Base-by-base conservation (phyloP, 2,797 vertebrate species). In the Taeniopygia guttata region DNA sequence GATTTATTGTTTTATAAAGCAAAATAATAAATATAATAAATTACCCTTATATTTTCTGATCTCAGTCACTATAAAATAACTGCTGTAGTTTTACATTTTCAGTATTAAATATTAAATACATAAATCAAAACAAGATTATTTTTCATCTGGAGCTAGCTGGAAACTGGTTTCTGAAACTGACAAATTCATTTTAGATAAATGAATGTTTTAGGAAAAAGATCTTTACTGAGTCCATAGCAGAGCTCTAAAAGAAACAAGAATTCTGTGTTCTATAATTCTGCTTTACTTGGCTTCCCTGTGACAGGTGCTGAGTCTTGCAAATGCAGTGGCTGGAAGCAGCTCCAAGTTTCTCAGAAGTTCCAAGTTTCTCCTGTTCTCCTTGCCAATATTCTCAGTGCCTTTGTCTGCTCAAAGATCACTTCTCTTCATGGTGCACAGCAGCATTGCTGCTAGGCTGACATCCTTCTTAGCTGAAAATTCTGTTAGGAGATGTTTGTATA, bases 21-120 rank as follows among this genome's bases (percentile, higher is more conserved):
- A 98, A 99, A 99, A 98, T 98, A 99, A 99, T 99, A 99, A 98
- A 98, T 98, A 98, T 98, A 99, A 99, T 98, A 98, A 99, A 99
- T 98, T 98, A 97, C 94, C 95, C 96, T 97, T 94, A 97, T 99
- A 98, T 98, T 98, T 99, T 98, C 98, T 98, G 97, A 97, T 97
- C 96, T 96, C 94, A 97, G 98, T 98, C 98, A 97, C 98, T 98
- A 98, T 97, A 98, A 98, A 96, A 95, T 96, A 97, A 98, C 97
- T 96, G 94, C 97, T 96, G 86, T 97, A 98, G 98, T 98, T 98
- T 97, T 97, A 98, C 97, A 97, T 98, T 98, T 98, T 97, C 97
- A 97, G 97, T 98, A 98, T 98, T 98, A 98, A 99, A 98, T 99
- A 99, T 99, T 99, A 99, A 99, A 99, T 98, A 96, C 98, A 99